Percentiles rank a stretch among this genome's conserved stretches.
phyloP scores from a whole-genome alignment of 2,113 vertebrate genomes.

The Dicerorhinus sumatrensis region DNA sequence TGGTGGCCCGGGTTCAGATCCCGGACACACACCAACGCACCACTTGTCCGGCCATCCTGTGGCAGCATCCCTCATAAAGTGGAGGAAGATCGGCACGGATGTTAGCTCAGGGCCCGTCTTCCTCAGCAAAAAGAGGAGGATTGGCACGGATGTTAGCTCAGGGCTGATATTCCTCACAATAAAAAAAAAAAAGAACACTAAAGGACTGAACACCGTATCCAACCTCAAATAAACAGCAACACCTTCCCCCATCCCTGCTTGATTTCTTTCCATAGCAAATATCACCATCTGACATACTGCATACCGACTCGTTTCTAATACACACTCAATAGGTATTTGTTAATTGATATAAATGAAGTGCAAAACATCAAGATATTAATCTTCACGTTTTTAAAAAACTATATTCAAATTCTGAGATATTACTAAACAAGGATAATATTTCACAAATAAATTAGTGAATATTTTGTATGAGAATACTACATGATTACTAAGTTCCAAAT shows the following conservation, averaged over 20 bases:
- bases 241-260: not conserved
- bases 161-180: no score
- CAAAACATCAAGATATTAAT: conserved; percentile 46
- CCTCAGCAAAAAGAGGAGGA: no score
- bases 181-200: not conserved
- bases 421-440: not conserved
- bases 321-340: not conserved
- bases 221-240: conserved; percentile 28
- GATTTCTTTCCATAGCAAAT: conserved; percentile 47
- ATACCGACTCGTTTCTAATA: conserved; percentile 34
- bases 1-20: no score
- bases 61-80: no score
- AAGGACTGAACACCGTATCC: not conserved
- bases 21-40: no score
- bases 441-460: not conserved
- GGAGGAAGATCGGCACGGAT: no score
- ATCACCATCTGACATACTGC: not conserved
- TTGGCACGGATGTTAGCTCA: no score
- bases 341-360: conserved; percentile 34
- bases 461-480: not conserved
- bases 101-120: no score
- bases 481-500: conserved; percentile 37
- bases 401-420: conserved; percentile 38
- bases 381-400: not conserved
- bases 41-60: no score